These are phyloP conservation scores for Anastatus disparis DNA, from an alignment of 1,140 invertebrate genomes.

Conservation along the genomic window DNA sequence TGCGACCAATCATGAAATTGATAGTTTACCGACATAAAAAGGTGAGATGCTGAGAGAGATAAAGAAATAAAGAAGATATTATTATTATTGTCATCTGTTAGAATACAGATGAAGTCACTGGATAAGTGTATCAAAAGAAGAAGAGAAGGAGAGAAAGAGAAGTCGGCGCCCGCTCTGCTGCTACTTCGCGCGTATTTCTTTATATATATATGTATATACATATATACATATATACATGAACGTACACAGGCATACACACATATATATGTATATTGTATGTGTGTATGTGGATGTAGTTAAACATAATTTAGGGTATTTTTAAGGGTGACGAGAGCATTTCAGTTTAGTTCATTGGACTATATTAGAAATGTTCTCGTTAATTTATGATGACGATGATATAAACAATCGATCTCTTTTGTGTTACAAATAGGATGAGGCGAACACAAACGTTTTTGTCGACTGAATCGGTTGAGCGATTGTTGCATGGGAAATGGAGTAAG, in stretches of 20 bases:
- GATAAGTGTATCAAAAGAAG: too few relatives aligned
- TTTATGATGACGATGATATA: conserved; percentile 18
- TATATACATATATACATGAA: too few relatives aligned
- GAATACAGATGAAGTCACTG: too few relatives aligned
- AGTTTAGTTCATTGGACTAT: not conserved
- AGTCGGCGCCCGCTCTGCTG: too few relatives aligned
- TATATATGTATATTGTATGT: too few relatives aligned
- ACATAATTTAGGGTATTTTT: not conserved
- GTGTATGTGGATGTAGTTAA: too few relatives aligned
- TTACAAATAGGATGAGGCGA: not conserved
- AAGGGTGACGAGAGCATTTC: not conserved
- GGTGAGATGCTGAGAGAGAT: not conserved
- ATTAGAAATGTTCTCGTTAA: not conserved
- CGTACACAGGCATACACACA: too few relatives aligned
- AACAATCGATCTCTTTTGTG: conserved; percentile 28
- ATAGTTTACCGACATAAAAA: conserved; percentile 50
- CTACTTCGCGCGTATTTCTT: too few relatives aligned
- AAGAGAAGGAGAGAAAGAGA: too few relatives aligned
- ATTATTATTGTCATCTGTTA: too few relatives aligned
- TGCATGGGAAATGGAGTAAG: conserved; percentile 1
- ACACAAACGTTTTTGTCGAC: not conserved
- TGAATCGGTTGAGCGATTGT: conserved; percentile 9
- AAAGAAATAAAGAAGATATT: not conserved
- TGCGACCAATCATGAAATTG: conserved; percentile 44
- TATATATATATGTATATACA: too few relatives aligned